phyloP scores from a whole-genome alignment of 2,113 vertebrate species.

The Rhinopomastus cyanomelas region DNA sequence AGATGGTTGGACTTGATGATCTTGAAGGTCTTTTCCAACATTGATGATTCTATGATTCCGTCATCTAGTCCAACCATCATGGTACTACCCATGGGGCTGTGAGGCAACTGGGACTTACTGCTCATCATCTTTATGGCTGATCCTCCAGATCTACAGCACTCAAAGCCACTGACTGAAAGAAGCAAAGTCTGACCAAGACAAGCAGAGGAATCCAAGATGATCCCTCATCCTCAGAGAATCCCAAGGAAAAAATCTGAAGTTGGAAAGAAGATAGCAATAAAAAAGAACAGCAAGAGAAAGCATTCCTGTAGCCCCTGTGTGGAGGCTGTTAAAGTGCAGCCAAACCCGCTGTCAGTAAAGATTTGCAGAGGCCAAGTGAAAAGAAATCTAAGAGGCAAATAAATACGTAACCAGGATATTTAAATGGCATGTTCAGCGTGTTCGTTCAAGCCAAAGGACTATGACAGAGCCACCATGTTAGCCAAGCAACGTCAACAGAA shows the following conservation, averaged over 20 bases:
- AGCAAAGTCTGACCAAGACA: background rate
- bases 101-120: no score
- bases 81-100: background rate
- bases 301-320: background rate
- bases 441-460: background rate
- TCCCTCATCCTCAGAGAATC: background rate
- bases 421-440: background rate
- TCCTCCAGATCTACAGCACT: background rate
- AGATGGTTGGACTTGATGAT: no score
- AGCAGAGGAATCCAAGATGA: background rate
- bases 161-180: background rate
- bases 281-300: background rate
- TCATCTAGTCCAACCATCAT: background rate
- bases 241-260: background rate
- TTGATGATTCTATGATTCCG: no score
- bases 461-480: background rate
- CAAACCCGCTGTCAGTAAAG: background rate
- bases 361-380: background rate
- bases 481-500: background rate
- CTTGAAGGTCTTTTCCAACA: no score
- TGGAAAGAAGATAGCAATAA: background rate
- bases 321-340: background rate
- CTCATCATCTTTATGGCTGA: rapidly evolving
- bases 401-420: background rate
- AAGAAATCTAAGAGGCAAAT: background rate